phyloP scores from a whole-genome alignment of 2,113 vertebrate species.

The Macquaria australasica region DNA sequence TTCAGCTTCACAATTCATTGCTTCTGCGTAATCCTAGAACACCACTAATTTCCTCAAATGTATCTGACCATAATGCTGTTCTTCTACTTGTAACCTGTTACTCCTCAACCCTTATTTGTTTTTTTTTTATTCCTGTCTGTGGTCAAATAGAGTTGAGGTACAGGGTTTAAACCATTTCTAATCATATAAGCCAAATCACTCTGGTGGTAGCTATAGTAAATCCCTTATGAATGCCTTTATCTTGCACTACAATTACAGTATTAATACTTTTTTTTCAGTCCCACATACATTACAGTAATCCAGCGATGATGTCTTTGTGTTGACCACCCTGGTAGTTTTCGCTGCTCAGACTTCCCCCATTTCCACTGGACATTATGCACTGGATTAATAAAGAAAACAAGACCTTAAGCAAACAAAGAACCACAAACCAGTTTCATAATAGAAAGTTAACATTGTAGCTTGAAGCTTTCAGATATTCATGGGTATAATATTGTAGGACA shows the following conservation, averaged over 20 bases:
- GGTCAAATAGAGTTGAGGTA: not conserved
- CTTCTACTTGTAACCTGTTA: too few species aligned
- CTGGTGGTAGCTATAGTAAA: not conserved
- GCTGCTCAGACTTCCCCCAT: not conserved
- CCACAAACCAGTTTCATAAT: not conserved
- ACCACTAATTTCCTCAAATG: not conserved
- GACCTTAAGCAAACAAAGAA: not conserved
- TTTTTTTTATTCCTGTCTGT: not conserved
- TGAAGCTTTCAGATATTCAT: not conserved
- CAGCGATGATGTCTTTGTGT: not conserved
- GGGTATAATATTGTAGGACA: not conserved
- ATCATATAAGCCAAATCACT: not conserved
- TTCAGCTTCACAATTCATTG: slow-evolving; percentile 2
- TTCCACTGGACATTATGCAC: not conserved
- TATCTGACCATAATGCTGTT: not conserved
- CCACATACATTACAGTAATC: not conserved
- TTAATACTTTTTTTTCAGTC: not conserved
- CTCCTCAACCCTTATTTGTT: too few species aligned
- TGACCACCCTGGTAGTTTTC: not conserved
- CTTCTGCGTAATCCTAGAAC: not conserved
- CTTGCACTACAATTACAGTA: not conserved
- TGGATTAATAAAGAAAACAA: not conserved
- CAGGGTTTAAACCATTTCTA: not conserved
- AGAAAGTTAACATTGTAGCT: not conserved
- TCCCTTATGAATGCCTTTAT: not conserved